Evolutionary conservation across 2,113 vertebrate genomes (phyloP).

Genomic region (Octodon degus): DNA sequence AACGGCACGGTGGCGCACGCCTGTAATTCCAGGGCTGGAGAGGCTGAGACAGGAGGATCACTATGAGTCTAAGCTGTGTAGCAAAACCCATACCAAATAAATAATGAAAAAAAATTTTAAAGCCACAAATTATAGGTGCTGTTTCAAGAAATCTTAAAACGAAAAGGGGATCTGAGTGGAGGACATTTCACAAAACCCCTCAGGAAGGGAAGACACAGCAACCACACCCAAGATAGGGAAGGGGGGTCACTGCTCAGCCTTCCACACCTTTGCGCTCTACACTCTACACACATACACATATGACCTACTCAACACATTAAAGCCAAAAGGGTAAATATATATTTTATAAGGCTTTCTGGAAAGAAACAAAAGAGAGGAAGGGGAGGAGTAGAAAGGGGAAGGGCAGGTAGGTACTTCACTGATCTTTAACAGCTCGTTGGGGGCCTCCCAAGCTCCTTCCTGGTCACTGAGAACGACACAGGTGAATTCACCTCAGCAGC

Average conservation of each 20-base stretch:
- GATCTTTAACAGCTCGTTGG: conserved; percentile 35
- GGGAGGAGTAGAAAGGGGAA: background rate
- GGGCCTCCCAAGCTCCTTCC: conserved; percentile 4
- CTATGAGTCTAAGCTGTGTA: too few species aligned
- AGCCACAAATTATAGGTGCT: background rate
- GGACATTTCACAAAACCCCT: conserved; percentile 45
- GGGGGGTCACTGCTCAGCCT: conserved; percentile 55
- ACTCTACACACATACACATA: conserved; percentile 36
- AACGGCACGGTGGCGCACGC: too few species aligned
- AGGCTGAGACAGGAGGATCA: too few species aligned
- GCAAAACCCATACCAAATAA: too few species aligned
- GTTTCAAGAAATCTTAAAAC: background rate
- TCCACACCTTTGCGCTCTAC: conserved; percentile 63
- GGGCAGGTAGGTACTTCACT: background rate
- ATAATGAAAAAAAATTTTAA: too few species aligned
- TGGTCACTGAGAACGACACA: background rate
- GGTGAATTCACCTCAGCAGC: background rate
- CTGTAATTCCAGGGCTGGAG: too few species aligned
- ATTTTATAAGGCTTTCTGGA: background rate
- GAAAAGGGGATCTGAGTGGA: background rate
- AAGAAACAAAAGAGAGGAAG: background rate
- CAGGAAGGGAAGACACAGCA: background rate
- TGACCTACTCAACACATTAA: conserved; percentile 65
- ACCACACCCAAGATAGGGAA: background rate
- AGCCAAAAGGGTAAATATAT: conserved; percentile 54